phyloP scores from a whole-genome alignment of 37 sponge, comb jelly and placozoan species.

The Mnemiopsis leidyi region DNA sequence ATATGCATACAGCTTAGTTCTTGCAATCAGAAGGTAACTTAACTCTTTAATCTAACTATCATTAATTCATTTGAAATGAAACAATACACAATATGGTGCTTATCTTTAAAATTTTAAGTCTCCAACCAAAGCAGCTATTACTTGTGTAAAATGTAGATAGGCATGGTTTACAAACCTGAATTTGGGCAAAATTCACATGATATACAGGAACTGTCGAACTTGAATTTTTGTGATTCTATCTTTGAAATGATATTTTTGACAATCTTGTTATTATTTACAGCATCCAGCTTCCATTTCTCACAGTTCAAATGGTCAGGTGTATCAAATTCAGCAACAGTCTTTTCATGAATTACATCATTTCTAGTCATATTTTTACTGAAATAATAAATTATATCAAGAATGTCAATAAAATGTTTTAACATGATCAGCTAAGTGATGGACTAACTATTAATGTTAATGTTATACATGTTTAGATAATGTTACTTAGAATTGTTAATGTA shows the following conservation, averaged over 20 bases:
- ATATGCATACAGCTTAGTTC: neutral
- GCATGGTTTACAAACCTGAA: neutral
- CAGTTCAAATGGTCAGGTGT: conserved; percentile 34
- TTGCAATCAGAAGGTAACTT: too few species aligned
- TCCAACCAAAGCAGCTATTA: neutral
- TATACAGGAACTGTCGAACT: conserved; percentile 30
- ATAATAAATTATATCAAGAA: too few species aligned
- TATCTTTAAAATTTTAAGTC: too few species aligned
- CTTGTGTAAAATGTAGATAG: neutral
- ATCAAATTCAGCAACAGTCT: neutral
- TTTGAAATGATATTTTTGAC: conserved; percentile 40
- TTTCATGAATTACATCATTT: neutral
- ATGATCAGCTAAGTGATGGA: too few species aligned
- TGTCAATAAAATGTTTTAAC: too few species aligned
- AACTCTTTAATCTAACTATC: too few species aligned
- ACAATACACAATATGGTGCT: too few species aligned
- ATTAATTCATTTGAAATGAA: too few species aligned
- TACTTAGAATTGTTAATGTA: too few species aligned
- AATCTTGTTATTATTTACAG: neutral
- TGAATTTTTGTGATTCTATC: neutral
- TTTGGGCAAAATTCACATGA: conserved; percentile 23
- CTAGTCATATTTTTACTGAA: neutral
- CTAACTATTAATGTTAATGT: too few species aligned
- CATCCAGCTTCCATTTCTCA: conserved; percentile 16
- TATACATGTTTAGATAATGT: too few species aligned